Base-by-base conservation (phyloP, 2,113 vertebrate genomes). In the Columba livia region DNA sequence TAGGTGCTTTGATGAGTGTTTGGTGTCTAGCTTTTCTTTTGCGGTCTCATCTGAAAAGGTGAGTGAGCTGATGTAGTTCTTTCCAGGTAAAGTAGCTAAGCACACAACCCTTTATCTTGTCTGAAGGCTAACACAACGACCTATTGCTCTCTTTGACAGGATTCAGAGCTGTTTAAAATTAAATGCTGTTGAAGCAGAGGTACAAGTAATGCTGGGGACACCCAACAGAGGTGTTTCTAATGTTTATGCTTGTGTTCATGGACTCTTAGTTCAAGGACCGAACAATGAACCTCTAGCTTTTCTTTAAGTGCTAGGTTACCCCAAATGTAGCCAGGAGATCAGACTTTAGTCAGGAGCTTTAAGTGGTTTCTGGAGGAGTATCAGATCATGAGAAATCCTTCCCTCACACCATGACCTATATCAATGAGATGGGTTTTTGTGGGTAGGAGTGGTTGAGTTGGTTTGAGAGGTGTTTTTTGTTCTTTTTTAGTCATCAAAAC, bases 1-100 rank as follows among this genome's bases (percentile, higher is more conserved):
- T 64, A 71, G 38, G 29, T 89, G 61, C 57, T 86, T 90, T 79
- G 79, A 90, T 87, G 72, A 82, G 23, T 69, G 48, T 69, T 92
- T 86, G 6, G 51, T 74, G 73, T 81, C 90, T 81, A 67, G 79
- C 16, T 85, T 66, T 92, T 67, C 23, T 90, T 86, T 71, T 71
- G 81, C 8, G 10, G 69, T 81, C 88, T 90, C 79, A 48, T 60
- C 86, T 90, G 69, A 93, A 61, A 73, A 88, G 51, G 51, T 5
- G 10, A 88, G 32, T 15, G 69, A 95, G 44, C 26, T 84, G 48
- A 42, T 78, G 48, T 21, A 24, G 6, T 31, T 86, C 60, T 79
- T 73, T 64, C 36, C 48, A 78, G 77, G 28, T 85, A 17, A 69
- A 72, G 67, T 85, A 40, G 38, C 77, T 84, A 56, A 92, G 67